These are phyloP conservation scores for Omphaloscelis lunosa DNA, from an alignment of 2,888 invertebrate species.

Conservation along the genomic window DNA sequence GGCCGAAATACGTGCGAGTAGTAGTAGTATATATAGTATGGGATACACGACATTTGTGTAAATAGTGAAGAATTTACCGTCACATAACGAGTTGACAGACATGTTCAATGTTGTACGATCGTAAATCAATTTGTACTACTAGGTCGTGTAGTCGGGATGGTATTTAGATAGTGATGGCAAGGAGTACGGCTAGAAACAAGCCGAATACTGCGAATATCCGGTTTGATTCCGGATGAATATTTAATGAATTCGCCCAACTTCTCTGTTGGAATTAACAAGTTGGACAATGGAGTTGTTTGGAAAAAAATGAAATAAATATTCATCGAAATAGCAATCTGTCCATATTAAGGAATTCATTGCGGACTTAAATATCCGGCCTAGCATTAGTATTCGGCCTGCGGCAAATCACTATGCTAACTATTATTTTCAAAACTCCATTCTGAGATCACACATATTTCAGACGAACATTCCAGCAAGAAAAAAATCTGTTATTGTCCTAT, in stretches of 20 bases:
- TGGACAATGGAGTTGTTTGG: too few species aligned
- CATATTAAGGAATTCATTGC: neutral
- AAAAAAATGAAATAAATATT: neutral
- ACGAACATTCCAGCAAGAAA: conserved; percentile 20
- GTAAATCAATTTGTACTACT: conserved; percentile 68
- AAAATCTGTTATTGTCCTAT: conserved; percentile 35
- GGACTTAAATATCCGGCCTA: conserved; percentile 4
- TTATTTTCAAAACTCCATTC: conserved; percentile 11
- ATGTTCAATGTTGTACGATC: conserved; percentile 51
- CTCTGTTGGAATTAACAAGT: neutral
- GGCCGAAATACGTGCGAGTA: conserved; percentile 6
- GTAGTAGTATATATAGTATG: too few species aligned
- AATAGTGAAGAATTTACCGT: conserved; percentile 39
- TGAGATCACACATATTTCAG: conserved; percentile 51
- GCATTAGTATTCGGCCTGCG: neutral
- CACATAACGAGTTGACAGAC: conserved; percentile 26
- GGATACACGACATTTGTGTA: conserved; percentile 15
- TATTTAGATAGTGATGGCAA: conserved; percentile 16
- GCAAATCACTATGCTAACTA: neutral
- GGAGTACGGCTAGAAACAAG: neutral
- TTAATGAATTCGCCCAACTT: neutral
- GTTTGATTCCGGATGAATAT: neutral
- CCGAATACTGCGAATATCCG: conserved; percentile 17
- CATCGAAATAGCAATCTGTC: neutral
- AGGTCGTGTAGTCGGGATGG: conserved; percentile 22